These are phyloP conservation scores for Acleris holmiana DNA, from an alignment of 2,888 invertebrate genomes.

Conservation along the genomic window DNA sequence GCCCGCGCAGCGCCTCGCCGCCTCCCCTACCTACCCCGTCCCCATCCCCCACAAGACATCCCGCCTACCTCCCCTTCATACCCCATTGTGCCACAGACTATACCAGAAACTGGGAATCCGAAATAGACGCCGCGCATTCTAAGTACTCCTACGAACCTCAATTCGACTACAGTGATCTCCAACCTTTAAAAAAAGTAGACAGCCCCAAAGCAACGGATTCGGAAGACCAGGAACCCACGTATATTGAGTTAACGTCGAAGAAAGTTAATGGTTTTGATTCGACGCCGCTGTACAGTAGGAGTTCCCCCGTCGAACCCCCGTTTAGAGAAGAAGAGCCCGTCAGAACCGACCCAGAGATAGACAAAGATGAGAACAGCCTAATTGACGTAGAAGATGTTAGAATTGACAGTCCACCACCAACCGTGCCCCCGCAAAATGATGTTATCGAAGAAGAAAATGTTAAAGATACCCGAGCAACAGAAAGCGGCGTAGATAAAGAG, in stretches of 20 bases:
- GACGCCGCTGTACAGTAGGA: conserved; percentile 57
- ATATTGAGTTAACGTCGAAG: conserved; percentile 76
- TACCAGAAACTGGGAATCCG: conserved; percentile 81
- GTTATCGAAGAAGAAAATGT: conserved; percentile 50
- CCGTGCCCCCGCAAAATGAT: conserved; percentile 52
- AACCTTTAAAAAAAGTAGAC: conserved; percentile 73
- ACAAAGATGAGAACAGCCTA: conserved; percentile 76
- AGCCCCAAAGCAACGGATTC: conserved; percentile 67
- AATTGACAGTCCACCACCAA: conserved; percentile 60
- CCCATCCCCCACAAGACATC: conserved; percentile 76
- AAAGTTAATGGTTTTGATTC: conserved; percentile 65
- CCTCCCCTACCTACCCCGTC: conserved; percentile 81
- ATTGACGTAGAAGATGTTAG: conserved; percentile 81
- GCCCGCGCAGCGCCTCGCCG: conserved; percentile 87
- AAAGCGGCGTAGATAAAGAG: conserved; percentile 57
- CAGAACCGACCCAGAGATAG: conserved; percentile 76
- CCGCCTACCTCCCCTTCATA: conserved; percentile 72
- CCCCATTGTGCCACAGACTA: conserved; percentile 76
- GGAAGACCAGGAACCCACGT: conserved; percentile 73
- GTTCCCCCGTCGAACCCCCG: conserved; percentile 68
- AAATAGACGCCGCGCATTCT: conserved; percentile 79
- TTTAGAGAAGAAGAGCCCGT: conserved; percentile 74
- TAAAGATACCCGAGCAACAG: conserved; percentile 60
- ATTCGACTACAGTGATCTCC: conserved; percentile 73
- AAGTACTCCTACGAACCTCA: conserved; percentile 73